These are phyloP conservation scores for Caranx ignobilis DNA, from an alignment of 2,113 vertebrate species.

Conservation along the genomic window DNA sequence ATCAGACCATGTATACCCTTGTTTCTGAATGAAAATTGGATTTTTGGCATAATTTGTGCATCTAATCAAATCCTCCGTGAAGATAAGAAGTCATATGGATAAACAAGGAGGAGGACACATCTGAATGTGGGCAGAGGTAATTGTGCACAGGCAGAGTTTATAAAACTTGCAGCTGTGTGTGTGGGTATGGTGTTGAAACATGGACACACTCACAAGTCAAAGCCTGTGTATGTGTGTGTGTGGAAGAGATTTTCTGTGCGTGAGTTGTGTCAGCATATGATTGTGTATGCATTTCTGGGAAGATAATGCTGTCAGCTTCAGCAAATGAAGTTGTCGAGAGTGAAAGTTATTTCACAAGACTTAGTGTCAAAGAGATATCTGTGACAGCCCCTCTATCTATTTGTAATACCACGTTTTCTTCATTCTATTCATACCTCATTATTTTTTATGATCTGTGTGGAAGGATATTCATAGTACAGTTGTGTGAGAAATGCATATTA, in stretches of 20 bases:
- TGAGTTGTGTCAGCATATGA: conserved; percentile 36
- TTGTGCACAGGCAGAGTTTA: conserved; percentile 41
- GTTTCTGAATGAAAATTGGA: conserved; percentile 57
- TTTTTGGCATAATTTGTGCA: conserved; percentile 59
- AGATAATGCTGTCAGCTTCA: conserved; percentile 52
- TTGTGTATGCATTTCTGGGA: conserved; percentile 33
- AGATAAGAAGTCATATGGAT: conserved; percentile 42
- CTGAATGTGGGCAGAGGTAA: conserved; percentile 45
- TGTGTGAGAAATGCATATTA: background rate
- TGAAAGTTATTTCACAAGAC: conserved; percentile 39
- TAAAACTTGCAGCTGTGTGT: conserved; percentile 29
- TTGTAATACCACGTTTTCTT: conserved; percentile 30
- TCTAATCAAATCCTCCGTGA: conserved; percentile 58
- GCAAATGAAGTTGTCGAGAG: conserved; percentile 58
- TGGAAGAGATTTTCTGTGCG: conserved; percentile 25
- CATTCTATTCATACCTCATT: background rate
- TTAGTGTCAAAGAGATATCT: conserved; percentile 30
- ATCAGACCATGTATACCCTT: conserved; percentile 1
- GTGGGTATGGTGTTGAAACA: background rate
- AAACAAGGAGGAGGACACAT: background rate
- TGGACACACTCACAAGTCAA: background rate
- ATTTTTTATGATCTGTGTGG: background rate
- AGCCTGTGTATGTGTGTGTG: conserved; percentile 3
- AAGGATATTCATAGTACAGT: background rate
- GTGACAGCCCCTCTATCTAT: conserved; percentile 29